These are phyloP conservation scores for Acipenser ruthenus DNA, from an alignment of 2,797 vertebrate genomes.

Conservation along the genomic window DNA sequence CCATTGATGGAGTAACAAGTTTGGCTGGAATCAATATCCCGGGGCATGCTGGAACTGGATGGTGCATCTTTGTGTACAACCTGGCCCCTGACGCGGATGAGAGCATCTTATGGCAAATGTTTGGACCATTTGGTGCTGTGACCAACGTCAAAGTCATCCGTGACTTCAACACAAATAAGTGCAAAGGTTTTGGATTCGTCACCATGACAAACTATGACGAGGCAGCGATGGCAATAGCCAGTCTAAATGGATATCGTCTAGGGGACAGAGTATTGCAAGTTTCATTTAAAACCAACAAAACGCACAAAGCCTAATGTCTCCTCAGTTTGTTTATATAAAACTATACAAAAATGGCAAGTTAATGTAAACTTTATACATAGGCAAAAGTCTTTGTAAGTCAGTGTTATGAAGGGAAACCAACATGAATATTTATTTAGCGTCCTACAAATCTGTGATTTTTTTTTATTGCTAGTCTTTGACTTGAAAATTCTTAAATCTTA, in stretches of 20 bases:
- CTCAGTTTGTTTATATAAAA: conserved; percentile 81
- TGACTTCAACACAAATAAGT: conserved; percentile 98
- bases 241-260: conserved; percentile 94
- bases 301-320: conserved; percentile 89
- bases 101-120: conserved; percentile 99
- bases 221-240: conserved; percentile 95
- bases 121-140: conserved; percentile 93
- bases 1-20: conserved; percentile 95
- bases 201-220: conserved; percentile 99
- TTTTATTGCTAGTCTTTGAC: conserved; percentile 67
- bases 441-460: conserved; percentile 75
- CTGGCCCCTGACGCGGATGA: conserved; percentile 93
- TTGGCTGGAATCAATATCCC: conserved; percentile 96
- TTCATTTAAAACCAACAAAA: conserved; percentile 99
- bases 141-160: conserved; percentile 98
- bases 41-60: conserved; percentile 85
- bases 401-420: conserved; percentile 70
- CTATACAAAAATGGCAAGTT: conserved; percentile 52
- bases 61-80: conserved; percentile 99
- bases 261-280: conserved; percentile 96
- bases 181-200: conserved; percentile 98
- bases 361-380: conserved; percentile 79
- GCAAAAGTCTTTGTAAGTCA: conserved; percentile 85
- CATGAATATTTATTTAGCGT: conserved; percentile 76
- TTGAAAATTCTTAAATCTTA: conserved; percentile 76